Evolutionary conservation across 2,113 vertebrate species (phyloP), one percentile per base, ranked within the genome.

Genomic region (Gnathonemus echidnorhynchus): DNA sequence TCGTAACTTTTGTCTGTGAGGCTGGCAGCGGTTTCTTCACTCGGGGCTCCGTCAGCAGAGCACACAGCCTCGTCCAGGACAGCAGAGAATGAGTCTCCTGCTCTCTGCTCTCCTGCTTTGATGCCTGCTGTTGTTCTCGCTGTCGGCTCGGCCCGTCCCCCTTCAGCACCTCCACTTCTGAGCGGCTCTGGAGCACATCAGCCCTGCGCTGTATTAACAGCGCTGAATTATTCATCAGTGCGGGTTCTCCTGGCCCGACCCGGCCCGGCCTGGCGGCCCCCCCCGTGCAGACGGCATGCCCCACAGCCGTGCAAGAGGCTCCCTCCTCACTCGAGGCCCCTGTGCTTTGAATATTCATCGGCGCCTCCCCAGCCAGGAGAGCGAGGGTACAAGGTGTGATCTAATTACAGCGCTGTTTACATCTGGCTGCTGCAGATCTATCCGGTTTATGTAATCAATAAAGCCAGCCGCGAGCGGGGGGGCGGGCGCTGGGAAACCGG

Each of bases 401-500:
- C 93, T 93, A 92, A 94, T 95, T 94, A 95, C 93, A 91, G 87
- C 91, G 92, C 92, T 90, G 94, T 94, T 86, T 92, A 95, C 93
- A 93, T 91, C 92, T 92, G 92, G 94, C 93, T 53, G 66, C 92
- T 91, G 93, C 95, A 95, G 95, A 95, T 94, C 93, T 93, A 94
- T 95, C 93, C 93, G 92, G 88, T 91, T 95, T 93, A 93, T 93
- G 91, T 94, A 95, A 95, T 95, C 93, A 94, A 95, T 94, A 95
- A 95, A 95, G 93, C 93, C 95, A 94, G 94, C 94, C 94, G 94
- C 92, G 19, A 87, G 80, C 52, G 93, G 93, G 93, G 1, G 93
- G 95, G 95, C 3, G 95, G 92, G 91, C 92, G 92, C 9, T 91
- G 90, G 88, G 92, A 94, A 93, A 93, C 92, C 90, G 31, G 92